A percentile compares a stretch with the other conserved stretches of the same genome.
Conservation (phyloP, 2,113 vertebrate genomes). For the Jaculus jaculus region DNA sequence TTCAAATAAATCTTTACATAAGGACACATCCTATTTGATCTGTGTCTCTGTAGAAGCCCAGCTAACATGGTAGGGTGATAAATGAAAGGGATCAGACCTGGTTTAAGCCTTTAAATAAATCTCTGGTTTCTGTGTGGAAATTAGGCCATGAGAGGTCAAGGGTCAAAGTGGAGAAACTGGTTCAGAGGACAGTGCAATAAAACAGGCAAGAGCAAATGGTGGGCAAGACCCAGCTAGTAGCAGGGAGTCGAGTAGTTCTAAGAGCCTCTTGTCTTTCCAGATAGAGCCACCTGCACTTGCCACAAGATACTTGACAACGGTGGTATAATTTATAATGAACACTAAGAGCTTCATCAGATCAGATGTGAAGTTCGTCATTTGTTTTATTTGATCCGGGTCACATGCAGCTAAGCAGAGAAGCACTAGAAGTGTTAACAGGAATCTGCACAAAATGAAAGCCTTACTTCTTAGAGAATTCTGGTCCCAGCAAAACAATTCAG, state of each 20-base stretch:
- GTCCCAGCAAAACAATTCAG: constrained; percentile 68
- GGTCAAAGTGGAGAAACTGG: not conserved
- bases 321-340: not conserved
- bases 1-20: not conserved
- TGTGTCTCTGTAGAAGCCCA: not conserved
- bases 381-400: not conserved
- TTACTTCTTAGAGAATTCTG: constrained; percentile 55
- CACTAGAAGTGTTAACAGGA: constrained; percentile 21
- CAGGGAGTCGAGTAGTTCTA: not conserved
- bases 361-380: not conserved
- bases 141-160: not conserved
- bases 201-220: not conserved
- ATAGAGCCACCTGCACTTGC: not conserved
- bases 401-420: not conserved
- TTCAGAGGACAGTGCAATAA: not conserved
- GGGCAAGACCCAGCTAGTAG: not conserved
- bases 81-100: not conserved
- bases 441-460: not conserved
- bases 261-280: not conserved
- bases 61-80: not conserved
- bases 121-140: not conserved
- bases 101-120: not conserved
- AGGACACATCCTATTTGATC: not conserved
- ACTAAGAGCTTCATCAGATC: not conserved
- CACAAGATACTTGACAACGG: not conserved